phyloP scores from a whole-genome alignment of 2,888 invertebrate genomes.

The Cinara cedri region DNA sequence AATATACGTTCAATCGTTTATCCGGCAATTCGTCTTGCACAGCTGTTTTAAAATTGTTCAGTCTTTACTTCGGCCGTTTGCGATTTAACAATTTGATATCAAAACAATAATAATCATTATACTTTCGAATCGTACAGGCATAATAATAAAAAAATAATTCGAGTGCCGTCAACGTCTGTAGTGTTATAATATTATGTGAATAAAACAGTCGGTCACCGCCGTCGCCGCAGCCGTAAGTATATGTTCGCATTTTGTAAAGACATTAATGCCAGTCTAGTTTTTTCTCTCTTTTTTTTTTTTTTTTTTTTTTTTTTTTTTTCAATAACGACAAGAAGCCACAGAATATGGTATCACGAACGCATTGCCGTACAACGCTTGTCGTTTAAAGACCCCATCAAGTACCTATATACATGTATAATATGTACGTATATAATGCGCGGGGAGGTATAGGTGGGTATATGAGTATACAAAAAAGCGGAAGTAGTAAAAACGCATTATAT shows the following conservation, averaged over 20 bases:
- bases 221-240: conserved; percentile 3
- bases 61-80: background rate
- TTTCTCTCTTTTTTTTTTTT: no score
- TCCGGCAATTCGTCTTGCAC: no score
- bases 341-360: conserved; percentile 56
- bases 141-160: conserved; percentile 12
- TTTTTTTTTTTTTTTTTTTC: conserved; percentile 30
- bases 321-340: conserved; percentile 56
- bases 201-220: conserved; percentile 43
- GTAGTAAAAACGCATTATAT: conserved; percentile 57
- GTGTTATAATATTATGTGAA: conserved; percentile 11
- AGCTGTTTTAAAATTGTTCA: no score
- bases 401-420: conserved; percentile 1
- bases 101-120: background rate
- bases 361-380: conserved; percentile 32
- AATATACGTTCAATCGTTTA: no score
- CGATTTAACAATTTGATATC: conserved; percentile 11
- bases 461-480: conserved; percentile 50
- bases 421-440: no score
- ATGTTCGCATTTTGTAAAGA: conserved; percentile 51
- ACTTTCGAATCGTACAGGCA: background rate
- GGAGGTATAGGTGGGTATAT: no score
- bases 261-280: conserved; percentile 50
- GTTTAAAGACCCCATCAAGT: conserved; percentile 52
- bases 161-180: background rate